Base-by-base conservation (phyloP, 2,113 vertebrate species). In the Guaruba guarouba region DNA sequence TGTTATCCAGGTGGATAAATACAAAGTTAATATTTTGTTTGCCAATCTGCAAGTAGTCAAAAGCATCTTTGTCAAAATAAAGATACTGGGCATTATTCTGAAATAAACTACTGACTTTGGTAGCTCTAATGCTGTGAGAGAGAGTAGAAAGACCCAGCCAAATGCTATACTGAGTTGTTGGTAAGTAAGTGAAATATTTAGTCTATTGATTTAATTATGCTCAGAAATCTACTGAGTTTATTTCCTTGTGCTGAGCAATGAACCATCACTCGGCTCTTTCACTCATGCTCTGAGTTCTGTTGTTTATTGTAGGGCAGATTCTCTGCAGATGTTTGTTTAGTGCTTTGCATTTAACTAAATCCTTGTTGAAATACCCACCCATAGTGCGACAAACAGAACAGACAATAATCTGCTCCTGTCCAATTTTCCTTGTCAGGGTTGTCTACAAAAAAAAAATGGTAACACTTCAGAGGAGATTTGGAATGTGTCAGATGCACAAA, bases 221-320 rank as follows among this genome's bases (percentile, higher is more conserved):
- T 73, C 87, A 68, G 81, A 51, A 43, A 28, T 17, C 77, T 82
- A 48, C 84, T 16, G 7, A 70, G 61, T 68, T 91, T 8, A 46
- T 79, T 89, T 96, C 93, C 87, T 84, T 43, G 51, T 82, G 74
- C 84, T 71, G 83, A 89, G 90, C 93, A 89, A 59, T 68, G 87
- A 92, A 46, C 43, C 91, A 84, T 62, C 66, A 17, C 91, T 86
- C 1, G 3, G 22, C 35, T 62, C 55, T 75, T 86, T 20, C 43
- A 68, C 67, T 85, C 69, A 66, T 39, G 82, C 87, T 81, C 87
- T 1, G 11, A 52, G 51, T 54, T 55, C 44, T 88, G 59, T 82
- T 92, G 67, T 90, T 91, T 78, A 19, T 55, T 63, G 25, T 25
- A 61, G 63, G 83, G 52, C 76, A 93, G 82, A 92, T 87, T 84